Percentiles rank a stretch among this genome's conserved stretches.
Conservation (phyloP, 2,797 vertebrate genomes). For the Rachycentron canadum region DNA sequence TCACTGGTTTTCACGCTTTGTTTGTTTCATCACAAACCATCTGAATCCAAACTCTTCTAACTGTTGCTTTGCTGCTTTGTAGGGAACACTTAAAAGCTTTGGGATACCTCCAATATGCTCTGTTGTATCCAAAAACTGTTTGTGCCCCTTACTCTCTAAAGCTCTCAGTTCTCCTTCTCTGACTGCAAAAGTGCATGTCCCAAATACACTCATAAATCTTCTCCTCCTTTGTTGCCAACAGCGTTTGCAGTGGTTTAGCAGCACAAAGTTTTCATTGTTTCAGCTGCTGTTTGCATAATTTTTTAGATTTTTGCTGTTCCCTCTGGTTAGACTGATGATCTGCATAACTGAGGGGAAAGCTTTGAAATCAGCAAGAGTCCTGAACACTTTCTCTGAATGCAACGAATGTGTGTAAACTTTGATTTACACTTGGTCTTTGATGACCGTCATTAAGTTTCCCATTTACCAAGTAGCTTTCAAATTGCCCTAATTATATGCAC, state of each 20-base stretch:
- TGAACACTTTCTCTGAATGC: constrained; percentile 58
- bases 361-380: constrained; percentile 61
- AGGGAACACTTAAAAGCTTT: constrained; percentile 48
- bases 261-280: constrained; percentile 78
- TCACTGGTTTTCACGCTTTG: constrained; percentile 19
- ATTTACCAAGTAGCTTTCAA: constrained; percentile 74
- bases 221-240: constrained; percentile 59
- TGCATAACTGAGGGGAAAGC: constrained; percentile 40
- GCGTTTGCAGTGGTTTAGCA: constrained; percentile 62
- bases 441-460: constrained; percentile 66
- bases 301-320: constrained; percentile 56
- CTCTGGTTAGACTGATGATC: constrained; percentile 70
- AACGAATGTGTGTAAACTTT: constrained; percentile 70
- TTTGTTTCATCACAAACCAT: constrained; percentile 37
- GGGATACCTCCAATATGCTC: constrained; percentile 46
- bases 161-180: constrained; percentile 35
- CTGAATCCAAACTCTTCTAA: constrained; percentile 44
- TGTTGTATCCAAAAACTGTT: constrained; percentile 50
- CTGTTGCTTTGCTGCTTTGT: constrained; percentile 43
- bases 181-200: constrained; percentile 48
- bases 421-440: constrained; percentile 71
- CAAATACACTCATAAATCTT: constrained; percentile 68
- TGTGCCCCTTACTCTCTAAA: constrained; percentile 21
- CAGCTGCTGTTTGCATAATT: constrained; percentile 65
- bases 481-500: constrained; percentile 73